Evolutionary conservation across 2,113 vertebrate genomes (phyloP), one percentile per base, ranked within the genome.

Genomic region (Sardina pilchardus): DNA sequence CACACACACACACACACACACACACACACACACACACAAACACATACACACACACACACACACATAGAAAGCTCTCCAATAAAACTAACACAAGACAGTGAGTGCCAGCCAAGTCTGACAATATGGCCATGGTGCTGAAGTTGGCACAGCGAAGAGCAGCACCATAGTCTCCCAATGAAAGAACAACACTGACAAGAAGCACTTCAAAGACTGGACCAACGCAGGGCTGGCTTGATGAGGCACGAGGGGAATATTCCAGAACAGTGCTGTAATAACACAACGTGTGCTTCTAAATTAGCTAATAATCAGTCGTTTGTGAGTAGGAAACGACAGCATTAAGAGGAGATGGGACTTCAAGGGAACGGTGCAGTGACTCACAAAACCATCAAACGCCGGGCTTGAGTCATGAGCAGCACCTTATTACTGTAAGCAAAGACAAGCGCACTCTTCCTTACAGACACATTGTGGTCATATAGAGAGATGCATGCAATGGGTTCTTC

Each of bases 21-120:
- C 2, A 50, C 48, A 50, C 2, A 6, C 48, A 50, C 6, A 50
- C 48, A 50, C 39, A 1, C 45, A 47, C 45, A 10, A 1, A 47
- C 45, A 47, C 45, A 47, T 7, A 47, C 90, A 81, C 63, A 85
- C 83, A 84, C 56, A 81, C 85, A 83, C 48, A 87, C 86, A 42
- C 56, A 81, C 82, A 19, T 59, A 84, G 82, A 82, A 63, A 71
- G 48, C 26, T 78, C 83, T 87, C 45, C 9, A 47, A 87, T 75
- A 48, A 81, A 59, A 59, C 53, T 59, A 3, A 59, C 53, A 59
- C 53, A 24, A 24, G 53, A 59, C 21, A 21, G 53, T 6, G 3
- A 24, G 53, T 24, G 53, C 4, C 19, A 59, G 53, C 53, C 53
- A 59, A 59, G 53, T 6, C 53, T 24, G 21, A 59, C 53, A 59